A percentile compares a stretch with the other conserved stretches of the same genome.
These are phyloP conservation scores for Teleopsis dalmanni DNA, from an alignment of 1,140 invertebrate genomes.

Conservation along the genomic window DNA sequence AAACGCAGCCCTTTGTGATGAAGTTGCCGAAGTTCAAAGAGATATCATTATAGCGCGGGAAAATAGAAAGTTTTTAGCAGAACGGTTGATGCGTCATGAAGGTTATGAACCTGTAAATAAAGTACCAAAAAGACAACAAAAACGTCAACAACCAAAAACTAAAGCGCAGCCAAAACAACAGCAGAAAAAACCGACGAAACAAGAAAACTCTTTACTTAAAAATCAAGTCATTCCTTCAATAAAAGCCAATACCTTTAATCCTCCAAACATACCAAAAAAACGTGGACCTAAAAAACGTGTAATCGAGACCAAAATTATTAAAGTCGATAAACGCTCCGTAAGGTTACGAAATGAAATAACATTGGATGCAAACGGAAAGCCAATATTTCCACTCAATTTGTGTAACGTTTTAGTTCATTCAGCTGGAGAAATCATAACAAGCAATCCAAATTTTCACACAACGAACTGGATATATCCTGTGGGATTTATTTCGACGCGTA, in stretches of 20 bases:
- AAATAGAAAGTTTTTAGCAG: slow-evolving; percentile 62
- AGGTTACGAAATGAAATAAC: slow-evolving; percentile 51
- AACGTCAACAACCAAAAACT: not conserved
- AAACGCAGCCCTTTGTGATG: slow-evolving; percentile 73
- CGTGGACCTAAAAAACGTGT: slow-evolving; percentile 16
- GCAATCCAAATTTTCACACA: slow-evolving; percentile 61
- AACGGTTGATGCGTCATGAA: slow-evolving; percentile 57
- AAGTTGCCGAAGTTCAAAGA: slow-evolving; percentile 65
- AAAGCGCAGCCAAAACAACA: slow-evolving; percentile 2
- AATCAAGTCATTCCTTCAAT: no score
- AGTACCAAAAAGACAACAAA: slow-evolving; percentile 9
- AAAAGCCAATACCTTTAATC: not conserved
- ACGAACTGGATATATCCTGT: slow-evolving; percentile 70
- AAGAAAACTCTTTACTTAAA: no score
- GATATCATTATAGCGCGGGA: slow-evolving; percentile 62
- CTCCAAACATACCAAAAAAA: slow-evolving; percentile 14
- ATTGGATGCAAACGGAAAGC: slow-evolving; percentile 59
- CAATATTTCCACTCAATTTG: slow-evolving; percentile 67
- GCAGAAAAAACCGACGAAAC: not conserved
- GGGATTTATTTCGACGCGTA: slow-evolving; percentile 71
- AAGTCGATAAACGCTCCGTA: slow-evolving; percentile 10
- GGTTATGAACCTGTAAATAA: slow-evolving; percentile 21
- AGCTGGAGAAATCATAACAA: slow-evolving; percentile 66
- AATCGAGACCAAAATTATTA: slow-evolving; percentile 8
- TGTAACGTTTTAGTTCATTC: slow-evolving; percentile 69